Evolutionary conservation across 92 coral and sea anemone genomes (phyloP).

Genomic region (Hydrozoanthus gracilis): DNA sequence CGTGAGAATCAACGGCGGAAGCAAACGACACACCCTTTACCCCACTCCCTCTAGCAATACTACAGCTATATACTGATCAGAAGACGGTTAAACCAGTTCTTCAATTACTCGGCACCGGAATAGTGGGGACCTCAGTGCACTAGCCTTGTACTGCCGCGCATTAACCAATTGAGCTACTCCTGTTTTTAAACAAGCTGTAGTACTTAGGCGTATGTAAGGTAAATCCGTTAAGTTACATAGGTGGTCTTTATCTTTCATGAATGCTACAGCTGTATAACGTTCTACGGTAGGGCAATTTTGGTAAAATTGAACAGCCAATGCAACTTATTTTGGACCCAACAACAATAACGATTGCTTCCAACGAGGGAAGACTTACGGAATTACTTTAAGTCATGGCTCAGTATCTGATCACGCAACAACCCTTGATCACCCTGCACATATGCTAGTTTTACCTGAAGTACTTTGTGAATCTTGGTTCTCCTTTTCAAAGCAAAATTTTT

Average conservation of each 20-base stretch:
- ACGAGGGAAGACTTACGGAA: background rate
- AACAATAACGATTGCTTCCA: background rate
- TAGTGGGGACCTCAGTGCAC: background rate
- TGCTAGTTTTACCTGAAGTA: too few relatives aligned
- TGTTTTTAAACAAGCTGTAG: background rate
- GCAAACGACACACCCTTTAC: background rate
- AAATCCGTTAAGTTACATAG: background rate
- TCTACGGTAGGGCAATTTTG: background rate
- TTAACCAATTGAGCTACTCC: background rate
- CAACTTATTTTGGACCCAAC: background rate
- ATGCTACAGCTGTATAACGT: background rate
- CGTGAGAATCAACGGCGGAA: background rate
- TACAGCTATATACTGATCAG: background rate
- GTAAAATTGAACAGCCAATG: background rate
- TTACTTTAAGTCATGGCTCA: background rate
- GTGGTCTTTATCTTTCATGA: background rate
- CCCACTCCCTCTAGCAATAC: background rate
- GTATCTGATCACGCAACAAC: background rate
- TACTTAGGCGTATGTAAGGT: background rate
- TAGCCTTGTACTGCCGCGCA: background rate
- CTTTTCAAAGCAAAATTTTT: too few relatives aligned
- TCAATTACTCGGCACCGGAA: background rate
- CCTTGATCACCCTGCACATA: background rate
- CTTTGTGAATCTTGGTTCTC: too few relatives aligned
- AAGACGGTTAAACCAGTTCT: background rate